Evolutionary conservation across 2,888 invertebrate genomes (phyloP).

Genomic region (Hymenopus coronatus): DNA sequence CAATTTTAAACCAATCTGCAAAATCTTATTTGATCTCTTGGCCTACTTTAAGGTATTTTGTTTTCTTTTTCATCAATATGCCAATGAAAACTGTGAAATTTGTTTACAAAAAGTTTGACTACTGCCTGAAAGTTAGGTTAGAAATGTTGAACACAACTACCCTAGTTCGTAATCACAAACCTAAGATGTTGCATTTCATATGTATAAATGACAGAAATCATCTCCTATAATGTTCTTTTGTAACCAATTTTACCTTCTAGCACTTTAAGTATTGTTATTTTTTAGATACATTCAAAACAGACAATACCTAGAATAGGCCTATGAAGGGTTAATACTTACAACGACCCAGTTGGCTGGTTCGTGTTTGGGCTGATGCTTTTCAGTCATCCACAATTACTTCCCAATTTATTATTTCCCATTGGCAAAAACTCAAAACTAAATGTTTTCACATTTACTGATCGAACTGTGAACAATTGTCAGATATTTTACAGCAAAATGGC

Average conservation of each 20-base stretch:
- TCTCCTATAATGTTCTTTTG: not conserved
- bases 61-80: not conserved
- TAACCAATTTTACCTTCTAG: not conserved
- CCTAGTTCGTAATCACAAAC: not conserved
- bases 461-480: constrained; percentile 29
- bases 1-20: not conserved
- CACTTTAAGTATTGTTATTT: not conserved
- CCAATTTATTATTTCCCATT: constrained; percentile 7
- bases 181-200: not conserved
- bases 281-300: constrained; percentile 1
- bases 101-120: not conserved
- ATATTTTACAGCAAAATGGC: constrained; percentile 33
- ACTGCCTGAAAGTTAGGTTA: constrained; percentile 1
- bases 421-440: not conserved
- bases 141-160: not conserved
- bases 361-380: constrained; percentile 4
- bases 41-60: not conserved
- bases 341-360: not conserved
- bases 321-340: constrained; percentile 14
- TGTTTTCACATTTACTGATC: constrained; percentile 16
- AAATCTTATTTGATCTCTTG: not conserved
- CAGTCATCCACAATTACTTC: constrained; percentile 7
- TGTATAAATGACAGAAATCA: not conserved
- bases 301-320: not conserved
- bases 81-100: not conserved